A percentile compares a stretch with the other conserved stretches of the same genome.
These are phyloP conservation scores for Hoplodrina ambigua DNA, from an alignment of 2,888 invertebrate genomes.

Conservation along the genomic window DNA sequence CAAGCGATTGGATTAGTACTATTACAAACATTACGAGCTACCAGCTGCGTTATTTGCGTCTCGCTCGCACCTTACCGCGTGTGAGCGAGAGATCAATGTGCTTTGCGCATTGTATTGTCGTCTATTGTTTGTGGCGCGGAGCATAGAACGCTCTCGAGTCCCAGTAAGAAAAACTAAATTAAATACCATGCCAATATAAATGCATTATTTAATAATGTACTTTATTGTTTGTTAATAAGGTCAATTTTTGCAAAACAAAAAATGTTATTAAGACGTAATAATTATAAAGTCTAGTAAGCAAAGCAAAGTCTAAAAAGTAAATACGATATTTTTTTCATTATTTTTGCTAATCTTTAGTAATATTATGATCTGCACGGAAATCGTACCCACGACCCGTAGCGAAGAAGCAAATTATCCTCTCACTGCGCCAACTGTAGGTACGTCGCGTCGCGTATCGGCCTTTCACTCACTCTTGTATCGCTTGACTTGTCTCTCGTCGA, in stretches of 20 bases:
- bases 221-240: neutral
- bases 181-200: neutral
- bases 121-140: constrained; percentile 12
- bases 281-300: no score
- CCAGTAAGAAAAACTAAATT: neutral
- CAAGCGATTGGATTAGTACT: neutral
- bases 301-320: no score
- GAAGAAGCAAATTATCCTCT: neutral
- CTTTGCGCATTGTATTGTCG: constrained; percentile 22
- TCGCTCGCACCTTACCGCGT: neutral
- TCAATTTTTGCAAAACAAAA: neutral
- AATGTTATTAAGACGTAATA: no score
- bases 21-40: neutral
- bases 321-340: no score
- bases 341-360: no score
- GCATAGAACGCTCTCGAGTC: neutral
- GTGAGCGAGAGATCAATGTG: neutral
- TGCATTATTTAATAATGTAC: no score
- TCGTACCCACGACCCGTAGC: neutral
- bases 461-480: neutral
- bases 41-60: constrained; percentile 14
- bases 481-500: neutral
- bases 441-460: neutral
- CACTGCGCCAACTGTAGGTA: neutral
- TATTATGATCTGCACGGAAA: neutral